Evolutionary conservation across 2,113 vertebrate species (phyloP).

Genomic region (Triplophysa rosa): DNA sequence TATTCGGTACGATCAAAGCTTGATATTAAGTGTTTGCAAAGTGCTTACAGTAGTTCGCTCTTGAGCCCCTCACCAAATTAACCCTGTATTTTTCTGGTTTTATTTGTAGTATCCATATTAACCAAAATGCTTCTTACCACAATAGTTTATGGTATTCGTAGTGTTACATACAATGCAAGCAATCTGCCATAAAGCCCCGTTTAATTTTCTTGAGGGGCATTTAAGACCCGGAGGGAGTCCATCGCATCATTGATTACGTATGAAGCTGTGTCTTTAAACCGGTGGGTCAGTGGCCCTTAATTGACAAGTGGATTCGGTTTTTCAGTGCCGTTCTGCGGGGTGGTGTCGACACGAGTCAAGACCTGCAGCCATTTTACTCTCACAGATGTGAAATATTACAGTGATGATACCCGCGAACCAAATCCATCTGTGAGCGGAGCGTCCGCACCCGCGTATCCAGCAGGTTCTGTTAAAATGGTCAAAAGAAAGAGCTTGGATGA

Average conservation of each 20-base stretch:
- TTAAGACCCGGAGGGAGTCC: conserved; percentile 13
- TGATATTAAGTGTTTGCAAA: no score
- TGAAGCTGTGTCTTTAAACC: conserved; percentile 18
- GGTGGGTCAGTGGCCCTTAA: conserved; percentile 3
- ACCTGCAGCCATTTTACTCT: conserved; percentile 45
- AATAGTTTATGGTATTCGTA: no score
- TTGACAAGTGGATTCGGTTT: conserved; percentile 15
- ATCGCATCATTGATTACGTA: conserved; percentile 26
- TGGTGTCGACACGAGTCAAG: conserved; percentile 26
- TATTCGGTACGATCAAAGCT: no score
- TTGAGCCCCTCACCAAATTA: no score
- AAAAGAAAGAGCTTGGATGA: conserved; percentile 97
- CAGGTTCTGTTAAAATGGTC: conserved; percentile 79
- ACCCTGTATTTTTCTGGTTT: no score
- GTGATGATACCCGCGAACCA: conserved; percentile 8
- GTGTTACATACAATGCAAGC: background rate
- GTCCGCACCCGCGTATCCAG: background rate
- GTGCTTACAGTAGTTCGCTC: no score
- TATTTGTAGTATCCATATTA: no score
- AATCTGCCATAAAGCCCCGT: background rate
- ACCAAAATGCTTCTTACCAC: no score
- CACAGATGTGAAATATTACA: background rate
- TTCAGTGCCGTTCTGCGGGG: background rate
- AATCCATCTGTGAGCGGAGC: background rate
- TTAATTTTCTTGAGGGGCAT: background rate